These are phyloP conservation scores for Microtus ochrogaster DNA, from an alignment of 2,113 vertebrate species.

Conservation along the genomic window DNA sequence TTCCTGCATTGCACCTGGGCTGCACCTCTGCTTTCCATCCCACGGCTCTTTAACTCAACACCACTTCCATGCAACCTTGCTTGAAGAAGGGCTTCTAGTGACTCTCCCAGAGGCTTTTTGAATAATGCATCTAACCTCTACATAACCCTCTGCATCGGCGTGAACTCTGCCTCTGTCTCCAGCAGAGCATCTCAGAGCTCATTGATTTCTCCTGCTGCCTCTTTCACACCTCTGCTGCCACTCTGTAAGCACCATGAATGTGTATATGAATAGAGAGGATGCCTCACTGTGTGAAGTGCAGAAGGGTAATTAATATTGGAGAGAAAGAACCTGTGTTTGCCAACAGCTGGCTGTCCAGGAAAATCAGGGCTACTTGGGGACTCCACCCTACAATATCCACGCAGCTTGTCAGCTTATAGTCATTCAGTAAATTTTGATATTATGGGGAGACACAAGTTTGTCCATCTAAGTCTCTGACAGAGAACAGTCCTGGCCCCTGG, in stretches of 20 bases:
- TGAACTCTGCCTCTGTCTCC: background rate
- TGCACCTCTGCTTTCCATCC: background rate
- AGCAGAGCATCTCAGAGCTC: background rate
- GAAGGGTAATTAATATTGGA: background rate
- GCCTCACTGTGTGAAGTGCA: background rate
- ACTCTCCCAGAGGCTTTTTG: background rate
- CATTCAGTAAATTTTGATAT: background rate
- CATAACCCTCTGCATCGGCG: background rate
- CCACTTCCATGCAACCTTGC: background rate
- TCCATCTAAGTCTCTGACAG: background rate
- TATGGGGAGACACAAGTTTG: background rate
- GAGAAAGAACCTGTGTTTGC: background rate
- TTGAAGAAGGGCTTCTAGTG: background rate
- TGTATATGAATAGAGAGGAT: background rate
- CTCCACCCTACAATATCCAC: background rate
- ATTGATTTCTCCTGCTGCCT: background rate
- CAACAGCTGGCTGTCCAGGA: background rate
- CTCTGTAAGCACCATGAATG: background rate
- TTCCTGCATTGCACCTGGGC: background rate
- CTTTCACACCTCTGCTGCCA: background rate
- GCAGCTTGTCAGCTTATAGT: background rate
- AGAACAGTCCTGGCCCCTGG: background rate
- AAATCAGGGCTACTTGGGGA: background rate
- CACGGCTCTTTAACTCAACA: too few relatives aligned
- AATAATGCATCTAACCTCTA: background rate